These are phyloP conservation scores for Hedya salicella DNA, from an alignment of 2,888 invertebrate species.

Conservation along the genomic window DNA sequence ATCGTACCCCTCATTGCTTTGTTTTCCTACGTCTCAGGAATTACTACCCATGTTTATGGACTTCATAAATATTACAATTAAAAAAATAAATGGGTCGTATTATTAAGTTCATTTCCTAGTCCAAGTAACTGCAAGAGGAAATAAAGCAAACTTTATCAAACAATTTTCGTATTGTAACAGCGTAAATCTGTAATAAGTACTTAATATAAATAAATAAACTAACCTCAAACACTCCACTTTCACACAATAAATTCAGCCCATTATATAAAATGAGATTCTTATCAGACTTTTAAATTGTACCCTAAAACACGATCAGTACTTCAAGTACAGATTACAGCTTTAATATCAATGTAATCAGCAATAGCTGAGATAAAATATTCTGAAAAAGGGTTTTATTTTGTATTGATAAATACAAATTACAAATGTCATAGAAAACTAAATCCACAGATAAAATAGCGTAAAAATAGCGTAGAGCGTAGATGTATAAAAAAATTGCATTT, in stretches of 20 bases:
- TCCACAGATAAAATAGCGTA: too few relatives aligned
- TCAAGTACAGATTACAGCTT: conserved; percentile 1
- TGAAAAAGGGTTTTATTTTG: conserved; percentile 14
- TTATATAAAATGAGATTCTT: background rate
- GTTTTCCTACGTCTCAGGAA: background rate
- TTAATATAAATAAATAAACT: conserved; percentile 4
- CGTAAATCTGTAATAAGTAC: background rate
- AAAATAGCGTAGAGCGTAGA: too few relatives aligned
- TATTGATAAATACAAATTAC: conserved; percentile 33
- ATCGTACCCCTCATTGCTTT: conserved; percentile 1
- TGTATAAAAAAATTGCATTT: too few relatives aligned
- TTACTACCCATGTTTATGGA: background rate
- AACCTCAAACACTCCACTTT: conserved; percentile 39
- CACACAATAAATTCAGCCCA: conserved; percentile 28
- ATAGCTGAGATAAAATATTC: conserved; percentile 15
- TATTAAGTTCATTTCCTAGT: background rate
- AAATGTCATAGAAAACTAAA: background rate
- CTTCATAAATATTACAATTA: background rate
- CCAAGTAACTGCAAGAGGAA: background rate
- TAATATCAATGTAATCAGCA: conserved; percentile 14
- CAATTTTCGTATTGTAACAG: background rate
- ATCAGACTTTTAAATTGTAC: background rate
- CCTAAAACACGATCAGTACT: background rate
- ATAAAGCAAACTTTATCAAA: background rate
- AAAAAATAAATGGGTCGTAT: background rate